phyloP scores from a whole-genome alignment of 2,888 invertebrate genomes.

The Trachelus stipa region DNA sequence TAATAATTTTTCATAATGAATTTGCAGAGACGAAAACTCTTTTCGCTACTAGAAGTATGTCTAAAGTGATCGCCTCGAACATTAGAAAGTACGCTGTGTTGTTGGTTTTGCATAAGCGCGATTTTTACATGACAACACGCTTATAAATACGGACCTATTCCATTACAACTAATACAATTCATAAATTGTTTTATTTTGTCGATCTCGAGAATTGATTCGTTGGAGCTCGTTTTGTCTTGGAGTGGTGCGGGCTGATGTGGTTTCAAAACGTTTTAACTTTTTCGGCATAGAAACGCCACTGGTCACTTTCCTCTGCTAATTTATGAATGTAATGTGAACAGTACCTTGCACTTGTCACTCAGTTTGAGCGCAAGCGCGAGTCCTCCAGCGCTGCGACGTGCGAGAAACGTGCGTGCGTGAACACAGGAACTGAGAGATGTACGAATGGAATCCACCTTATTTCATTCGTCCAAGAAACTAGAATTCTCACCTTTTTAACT shows the following conservation, averaged over 20 bases:
- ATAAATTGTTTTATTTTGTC: neutral
- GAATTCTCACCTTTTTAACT: neutral
- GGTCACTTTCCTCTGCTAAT: constrained; percentile 8
- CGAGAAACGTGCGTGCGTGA: constrained; percentile 67
- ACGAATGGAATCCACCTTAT: constrained; percentile 35
- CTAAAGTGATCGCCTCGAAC: neutral
- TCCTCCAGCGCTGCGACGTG: constrained; percentile 70
- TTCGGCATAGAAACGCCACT: neutral
- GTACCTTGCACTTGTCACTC: constrained; percentile 86
- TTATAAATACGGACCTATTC: constrained; percentile 19
- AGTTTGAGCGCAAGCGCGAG: constrained; percentile 82
- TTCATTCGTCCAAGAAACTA: constrained; percentile 23
- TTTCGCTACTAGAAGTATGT: neutral
- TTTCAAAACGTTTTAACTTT: neutral
- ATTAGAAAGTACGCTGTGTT: neutral
- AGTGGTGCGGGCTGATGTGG: constrained; percentile 32
- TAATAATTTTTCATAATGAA: neutral
- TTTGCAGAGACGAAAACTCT: neutral
- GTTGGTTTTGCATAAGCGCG: neutral
- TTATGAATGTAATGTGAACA: constrained; percentile 64
- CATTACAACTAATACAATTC: constrained; percentile 15
- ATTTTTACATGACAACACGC: neutral
- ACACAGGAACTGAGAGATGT: constrained; percentile 68
- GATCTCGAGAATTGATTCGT: constrained; percentile 15
- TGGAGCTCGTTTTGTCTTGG: constrained; percentile 23